These are phyloP conservation scores for Chionoecetes opilio DNA, from an alignment of 1,140 invertebrate species.

Conservation along the genomic window DNA sequence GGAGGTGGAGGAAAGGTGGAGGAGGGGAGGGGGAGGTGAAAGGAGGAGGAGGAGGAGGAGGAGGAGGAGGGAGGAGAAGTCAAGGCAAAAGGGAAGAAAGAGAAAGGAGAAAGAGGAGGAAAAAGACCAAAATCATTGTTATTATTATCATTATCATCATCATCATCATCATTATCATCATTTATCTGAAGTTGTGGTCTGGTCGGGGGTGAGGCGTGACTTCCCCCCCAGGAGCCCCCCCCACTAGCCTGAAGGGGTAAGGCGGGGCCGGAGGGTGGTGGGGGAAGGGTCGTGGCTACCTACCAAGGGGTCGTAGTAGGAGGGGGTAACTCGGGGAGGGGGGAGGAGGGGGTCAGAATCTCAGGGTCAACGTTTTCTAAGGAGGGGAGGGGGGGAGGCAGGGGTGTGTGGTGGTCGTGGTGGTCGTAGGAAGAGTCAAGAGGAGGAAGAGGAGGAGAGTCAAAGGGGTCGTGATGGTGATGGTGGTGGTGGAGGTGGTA, in stretches of 20 bases:
- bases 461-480: background rate
- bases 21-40: background rate
- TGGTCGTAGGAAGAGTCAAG: slow-evolving; percentile 34
- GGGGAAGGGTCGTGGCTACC: background rate
- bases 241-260: background rate
- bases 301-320: background rate
- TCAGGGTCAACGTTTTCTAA: slow-evolving; percentile 30
- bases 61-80: background rate
- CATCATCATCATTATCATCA: background rate
- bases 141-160: slow-evolving; percentile 27
- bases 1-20: background rate
- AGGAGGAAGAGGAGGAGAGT: background rate
- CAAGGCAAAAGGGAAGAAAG: background rate
- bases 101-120: background rate
- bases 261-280: background rate
- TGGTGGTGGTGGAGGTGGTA: background rate
- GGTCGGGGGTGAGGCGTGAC: background rate
- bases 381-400: slow-evolving; percentile 24
- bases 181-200: background rate
- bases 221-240: background rate
- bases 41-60: background rate
- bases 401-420: background rate
- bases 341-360: slow-evolving; percentile 5
- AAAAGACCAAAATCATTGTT: background rate
- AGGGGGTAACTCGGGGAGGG: slow-evolving; percentile 31